Evolutionary conservation across 2,888 invertebrate species (phyloP).

Genomic region (Ethmia dodecea): DNA sequence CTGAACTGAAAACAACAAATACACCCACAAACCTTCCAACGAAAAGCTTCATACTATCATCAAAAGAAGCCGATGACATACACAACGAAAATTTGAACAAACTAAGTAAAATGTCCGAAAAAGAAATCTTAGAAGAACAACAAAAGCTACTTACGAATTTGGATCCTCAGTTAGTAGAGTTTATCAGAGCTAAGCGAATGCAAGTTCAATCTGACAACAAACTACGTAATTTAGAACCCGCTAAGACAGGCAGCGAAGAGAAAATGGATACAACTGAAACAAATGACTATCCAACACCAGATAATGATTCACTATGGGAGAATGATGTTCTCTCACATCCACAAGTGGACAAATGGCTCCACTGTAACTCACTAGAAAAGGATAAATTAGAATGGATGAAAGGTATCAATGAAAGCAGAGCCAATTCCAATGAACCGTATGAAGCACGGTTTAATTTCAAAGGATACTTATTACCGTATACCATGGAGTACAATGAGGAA

Average conservation of each 20-base stretch:
- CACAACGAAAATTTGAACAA: slow-evolving; percentile 85
- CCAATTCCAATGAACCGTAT: slow-evolving; percentile 79
- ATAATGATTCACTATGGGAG: slow-evolving; percentile 58
- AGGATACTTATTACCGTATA: slow-evolving; percentile 86
- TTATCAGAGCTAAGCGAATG: slow-evolving; percentile 69
- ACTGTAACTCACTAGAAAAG: slow-evolving; percentile 91
- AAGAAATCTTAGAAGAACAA: slow-evolving; percentile 86
- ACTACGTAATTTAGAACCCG: background rate
- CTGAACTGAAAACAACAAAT: slow-evolving; percentile 5
- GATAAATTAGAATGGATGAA: slow-evolving; percentile 95
- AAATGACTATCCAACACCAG: slow-evolving; percentile 5
- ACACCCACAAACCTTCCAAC: slow-evolving; percentile 29
- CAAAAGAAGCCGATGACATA: slow-evolving; percentile 75
- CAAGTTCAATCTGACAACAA: slow-evolving; percentile 15
- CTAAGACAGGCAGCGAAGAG: slow-evolving; percentile 19
- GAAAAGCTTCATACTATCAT: slow-evolving; percentile 69
- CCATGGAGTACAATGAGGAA: slow-evolving; percentile 74
- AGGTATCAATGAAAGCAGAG: slow-evolving; percentile 76
- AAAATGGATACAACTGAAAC: slow-evolving; percentile 39
- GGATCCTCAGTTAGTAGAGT: slow-evolving; percentile 82
- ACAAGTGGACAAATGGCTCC: slow-evolving; percentile 84
- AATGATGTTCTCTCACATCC: slow-evolving; percentile 78
- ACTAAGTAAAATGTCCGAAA: slow-evolving; percentile 81
- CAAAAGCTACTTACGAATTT: slow-evolving; percentile 79
- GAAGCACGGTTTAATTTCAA: slow-evolving; percentile 91